phyloP scores from a whole-genome alignment of 1,140 invertebrate species.

The Heliconius nattereri region DNA sequence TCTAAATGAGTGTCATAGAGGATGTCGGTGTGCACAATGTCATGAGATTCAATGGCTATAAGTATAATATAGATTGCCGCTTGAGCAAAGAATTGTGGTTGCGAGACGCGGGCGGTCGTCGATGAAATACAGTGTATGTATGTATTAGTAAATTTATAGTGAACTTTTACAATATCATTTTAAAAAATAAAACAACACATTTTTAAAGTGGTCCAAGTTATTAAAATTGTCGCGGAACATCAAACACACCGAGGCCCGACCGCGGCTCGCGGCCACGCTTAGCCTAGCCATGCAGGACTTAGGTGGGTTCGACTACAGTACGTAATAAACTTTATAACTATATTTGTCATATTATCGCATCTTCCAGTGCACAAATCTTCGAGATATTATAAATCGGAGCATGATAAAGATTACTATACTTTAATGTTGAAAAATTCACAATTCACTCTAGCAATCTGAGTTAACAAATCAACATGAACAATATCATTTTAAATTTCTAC shows the following conservation, averaged over 20 bases:
- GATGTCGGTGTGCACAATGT: conserved; percentile 66
- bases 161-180: background rate
- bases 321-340: conserved; percentile 47
- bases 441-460: conserved; percentile 72
- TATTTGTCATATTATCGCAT: conserved; percentile 50
- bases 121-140: no score
- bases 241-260: background rate
- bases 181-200: no score
- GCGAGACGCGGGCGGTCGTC: conserved; percentile 27
- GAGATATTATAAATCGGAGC: conserved; percentile 39
- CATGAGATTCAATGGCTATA: conserved; percentile 78
- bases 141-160: background rate
- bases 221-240: background rate
- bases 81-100: conserved; percentile 78
- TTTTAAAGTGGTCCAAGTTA: no score
- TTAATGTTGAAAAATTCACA: conserved; percentile 67
- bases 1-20: conserved; percentile 59
- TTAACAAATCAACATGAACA: conserved; percentile 73
- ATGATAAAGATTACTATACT: conserved; percentile 46
- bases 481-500: conserved; percentile 69
- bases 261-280: conserved; percentile 44
- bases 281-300: conserved; percentile 69
- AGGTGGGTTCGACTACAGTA: conserved; percentile 72
- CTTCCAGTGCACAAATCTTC: conserved; percentile 43
- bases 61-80: conserved; percentile 64